Conservation (phyloP, 2,797 vertebrate genomes). For the Eulemur coronatus region DNA sequence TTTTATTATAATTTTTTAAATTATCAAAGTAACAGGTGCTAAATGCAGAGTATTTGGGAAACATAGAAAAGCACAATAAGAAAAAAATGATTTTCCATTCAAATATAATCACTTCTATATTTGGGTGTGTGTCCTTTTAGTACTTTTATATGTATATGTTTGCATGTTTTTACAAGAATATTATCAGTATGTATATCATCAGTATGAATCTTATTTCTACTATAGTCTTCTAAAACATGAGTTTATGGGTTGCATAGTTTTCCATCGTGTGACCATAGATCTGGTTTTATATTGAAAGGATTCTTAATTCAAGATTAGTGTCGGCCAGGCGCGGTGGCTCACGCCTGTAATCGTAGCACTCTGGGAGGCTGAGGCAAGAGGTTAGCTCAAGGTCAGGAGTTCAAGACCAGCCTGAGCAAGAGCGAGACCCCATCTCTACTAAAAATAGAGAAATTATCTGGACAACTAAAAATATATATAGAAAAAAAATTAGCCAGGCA, state of each 20-base stretch:
- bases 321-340: neutral
- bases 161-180: neutral
- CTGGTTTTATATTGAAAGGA: slow-evolving; percentile 29
- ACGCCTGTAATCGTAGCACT: too few relatives aligned
- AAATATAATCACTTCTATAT: neutral
- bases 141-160: neutral
- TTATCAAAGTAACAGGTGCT: neutral
- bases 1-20: neutral
- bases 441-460: too few relatives aligned
- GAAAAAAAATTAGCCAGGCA: too few relatives aligned
- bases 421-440: too few relatives aligned
- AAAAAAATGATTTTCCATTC: neutral
- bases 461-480: too few relatives aligned
- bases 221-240: neutral
- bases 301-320: neutral
- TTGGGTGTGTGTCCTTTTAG: neutral
- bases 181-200: neutral
- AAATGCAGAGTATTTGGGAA: neutral
- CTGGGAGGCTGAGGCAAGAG: too few relatives aligned
- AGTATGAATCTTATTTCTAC: neutral
- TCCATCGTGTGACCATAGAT: neutral
- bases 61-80: neutral
- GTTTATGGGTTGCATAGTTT: neutral
- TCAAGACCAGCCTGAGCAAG: too few relatives aligned
- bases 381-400: too few relatives aligned